Conservation (phyloP, 2,888 invertebrate genomes). For the Eupithecia inturbata region DNA sequence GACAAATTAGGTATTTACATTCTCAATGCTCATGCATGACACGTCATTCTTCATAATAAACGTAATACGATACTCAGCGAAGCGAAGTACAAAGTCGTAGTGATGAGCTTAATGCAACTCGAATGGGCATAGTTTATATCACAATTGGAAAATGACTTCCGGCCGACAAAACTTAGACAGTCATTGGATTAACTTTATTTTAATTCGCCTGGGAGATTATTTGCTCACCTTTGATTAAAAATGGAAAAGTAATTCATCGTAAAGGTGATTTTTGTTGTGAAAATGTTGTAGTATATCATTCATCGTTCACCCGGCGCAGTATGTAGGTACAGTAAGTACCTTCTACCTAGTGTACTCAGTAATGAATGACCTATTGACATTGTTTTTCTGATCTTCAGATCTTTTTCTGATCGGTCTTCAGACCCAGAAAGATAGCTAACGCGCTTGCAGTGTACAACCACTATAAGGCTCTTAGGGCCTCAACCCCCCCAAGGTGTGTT, state of each 20-base stretch:
- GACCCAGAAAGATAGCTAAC: too few species aligned
- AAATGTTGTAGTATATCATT: too few species aligned
- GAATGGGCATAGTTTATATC: conserved; percentile 46
- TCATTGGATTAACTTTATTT: not conserved
- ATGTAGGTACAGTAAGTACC: too few species aligned
- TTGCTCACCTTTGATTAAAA: not conserved
- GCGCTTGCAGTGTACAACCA: too few species aligned
- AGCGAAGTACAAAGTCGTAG: conserved; percentile 30
- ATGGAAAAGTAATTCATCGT: not conserved
- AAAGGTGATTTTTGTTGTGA: too few species aligned
- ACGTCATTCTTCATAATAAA: conserved; percentile 34
- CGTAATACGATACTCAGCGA: conserved; percentile 41
- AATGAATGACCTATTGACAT: too few species aligned
- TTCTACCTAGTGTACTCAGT: too few species aligned
- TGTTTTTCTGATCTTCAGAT: too few species aligned
- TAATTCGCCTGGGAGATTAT: not conserved
- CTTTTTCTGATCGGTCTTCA: too few species aligned
- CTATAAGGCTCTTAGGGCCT: too few species aligned
- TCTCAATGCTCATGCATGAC: conserved; percentile 25
- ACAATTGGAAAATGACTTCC: conserved; percentile 57
- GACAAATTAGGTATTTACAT: not conserved
- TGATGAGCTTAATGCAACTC: conserved; percentile 50
- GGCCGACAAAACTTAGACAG: conserved; percentile 31
- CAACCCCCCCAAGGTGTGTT: too few species aligned
- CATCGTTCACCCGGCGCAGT: too few species aligned